Evolutionary conservation across 1,140 invertebrate species (phyloP), one percentile per base, ranked within the genome.

Genomic region (Vanessa atalanta): DNA sequence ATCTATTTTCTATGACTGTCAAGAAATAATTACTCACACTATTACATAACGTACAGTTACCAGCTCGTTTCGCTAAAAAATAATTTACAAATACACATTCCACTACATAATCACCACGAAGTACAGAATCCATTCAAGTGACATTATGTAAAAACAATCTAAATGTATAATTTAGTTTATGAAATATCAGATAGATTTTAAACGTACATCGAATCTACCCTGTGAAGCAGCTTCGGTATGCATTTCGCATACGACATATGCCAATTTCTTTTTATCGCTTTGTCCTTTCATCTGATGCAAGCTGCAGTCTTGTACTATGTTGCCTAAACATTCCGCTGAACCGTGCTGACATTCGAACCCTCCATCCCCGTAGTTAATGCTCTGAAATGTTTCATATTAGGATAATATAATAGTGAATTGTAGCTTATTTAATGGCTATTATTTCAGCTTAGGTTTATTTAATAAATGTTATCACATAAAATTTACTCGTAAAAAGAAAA

Each of bases 301-400:
- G 2, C 86, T 75, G 73, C 91, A 93, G 47, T 90, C 85, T 71
- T 93, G 91, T 7, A 93, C 81, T 11, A 89, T 75, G 31, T 93
- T 93, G 8, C 89, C 91, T 7, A 86, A 72, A 63, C 91, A 93
- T 53, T 93, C 90, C 1, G 78, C 11, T 0, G 84, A 71, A 0
- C 91, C 91, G 68, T 91, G 88, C 66, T 91, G 89, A 71, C 91
- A 93, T 73, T 85, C 70, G 70, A 93, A 91, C 5, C 87, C 87
- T 14, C 72, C 76, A 26, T 82, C 78, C 0, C 87, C 88, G 26
- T 84, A 79, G 69, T 89, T 82, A 78, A 89, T 84, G 73, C 89
- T 91, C 90, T 93, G 77, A 20, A 88, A 87, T 57, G 2, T 20
- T 23, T 57, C n/a, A 57, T 7, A 11, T 37, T 37, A 37, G 7